These are phyloP conservation scores for Strix occidentalis DNA, from an alignment of 2,797 vertebrate genomes.

Conservation along the genomic window DNA sequence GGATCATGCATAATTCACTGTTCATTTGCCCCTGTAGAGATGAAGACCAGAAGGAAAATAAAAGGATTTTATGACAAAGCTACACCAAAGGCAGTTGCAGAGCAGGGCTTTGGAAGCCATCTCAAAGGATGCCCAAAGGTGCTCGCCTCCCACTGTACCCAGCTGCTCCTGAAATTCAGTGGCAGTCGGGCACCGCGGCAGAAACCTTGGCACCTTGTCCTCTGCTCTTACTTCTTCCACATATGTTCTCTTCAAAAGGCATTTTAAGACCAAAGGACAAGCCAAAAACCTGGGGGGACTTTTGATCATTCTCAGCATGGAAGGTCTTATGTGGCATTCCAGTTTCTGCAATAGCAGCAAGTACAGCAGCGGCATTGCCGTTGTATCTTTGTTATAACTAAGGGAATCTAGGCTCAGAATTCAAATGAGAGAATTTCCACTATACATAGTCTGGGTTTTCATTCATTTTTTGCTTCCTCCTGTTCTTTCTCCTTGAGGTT, in stretches of 20 bases:
- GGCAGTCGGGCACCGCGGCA: neutral
- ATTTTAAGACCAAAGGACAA: slow-evolving; percentile 44
- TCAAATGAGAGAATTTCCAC: neutral
- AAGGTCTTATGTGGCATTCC: neutral
- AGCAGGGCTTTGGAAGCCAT: neutral
- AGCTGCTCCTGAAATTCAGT: slow-evolving; percentile 7
- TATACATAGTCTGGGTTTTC: neutral
- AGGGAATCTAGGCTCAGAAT: neutral
- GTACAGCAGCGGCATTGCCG: neutral
- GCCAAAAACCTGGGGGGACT: slow-evolving; percentile 63
- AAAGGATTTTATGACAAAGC: neutral
- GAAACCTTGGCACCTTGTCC: slow-evolving; percentile 51
- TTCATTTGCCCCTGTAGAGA: neutral
- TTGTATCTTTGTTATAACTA: neutral
- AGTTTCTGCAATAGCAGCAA: slow-evolving; percentile 26
- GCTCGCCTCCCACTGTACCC: slow-evolving; percentile 10
- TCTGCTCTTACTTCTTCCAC: slow-evolving; percentile 30
- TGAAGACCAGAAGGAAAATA: neutral
- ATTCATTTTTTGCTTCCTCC: neutral
- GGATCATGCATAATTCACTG: neutral
- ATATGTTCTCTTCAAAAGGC: slow-evolving; percentile 57
- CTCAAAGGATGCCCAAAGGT: slow-evolving; percentile 29
- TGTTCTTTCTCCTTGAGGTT: neutral
- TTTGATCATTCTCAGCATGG: slow-evolving; percentile 62
- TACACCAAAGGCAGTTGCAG: neutral